Evolutionary conservation across 1,140 invertebrate genomes (phyloP).

Genomic region (Heliconius congener): DNA sequence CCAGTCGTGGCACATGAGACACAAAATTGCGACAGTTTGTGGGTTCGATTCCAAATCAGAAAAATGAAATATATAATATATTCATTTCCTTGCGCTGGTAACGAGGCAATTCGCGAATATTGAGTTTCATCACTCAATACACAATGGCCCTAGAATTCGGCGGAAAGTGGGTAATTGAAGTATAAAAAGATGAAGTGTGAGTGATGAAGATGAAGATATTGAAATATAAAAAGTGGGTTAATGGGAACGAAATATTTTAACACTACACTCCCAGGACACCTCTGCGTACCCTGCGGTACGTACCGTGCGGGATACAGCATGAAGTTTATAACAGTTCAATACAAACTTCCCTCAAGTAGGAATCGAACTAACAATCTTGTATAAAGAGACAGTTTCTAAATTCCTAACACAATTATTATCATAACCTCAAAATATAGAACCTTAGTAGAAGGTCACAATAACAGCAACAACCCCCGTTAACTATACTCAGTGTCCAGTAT

Average conservation of each 20-base stretch:
- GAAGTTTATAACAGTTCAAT: neutral
- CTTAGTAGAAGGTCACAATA: neutral
- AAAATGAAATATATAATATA: too few species aligned
- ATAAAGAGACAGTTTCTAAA: too few species aligned
- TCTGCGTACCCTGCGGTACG: neutral
- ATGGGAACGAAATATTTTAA: neutral
- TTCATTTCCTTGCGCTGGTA: too few species aligned
- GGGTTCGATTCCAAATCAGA: too few species aligned
- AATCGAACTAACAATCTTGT: neutral
- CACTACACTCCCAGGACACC: neutral
- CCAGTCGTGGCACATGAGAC: too few species aligned
- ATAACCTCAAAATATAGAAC: neutral
- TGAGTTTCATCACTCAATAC: neutral
- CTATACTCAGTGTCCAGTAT: neutral
- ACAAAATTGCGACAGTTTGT: too few species aligned
- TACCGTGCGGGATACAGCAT: neutral
- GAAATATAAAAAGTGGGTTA: too few species aligned
- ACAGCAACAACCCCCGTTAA: constrained; percentile 9
- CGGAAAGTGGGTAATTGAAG: neutral
- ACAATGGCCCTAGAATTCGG: neutral
- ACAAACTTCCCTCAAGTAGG: neutral
- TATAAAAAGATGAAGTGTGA: too few species aligned
- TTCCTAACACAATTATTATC: neutral
- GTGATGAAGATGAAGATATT: too few species aligned
- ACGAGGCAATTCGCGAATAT: neutral